Evolutionary conservation across 2,797 vertebrate species (phyloP).

Genomic region (Sebastes iracundus): DNA sequence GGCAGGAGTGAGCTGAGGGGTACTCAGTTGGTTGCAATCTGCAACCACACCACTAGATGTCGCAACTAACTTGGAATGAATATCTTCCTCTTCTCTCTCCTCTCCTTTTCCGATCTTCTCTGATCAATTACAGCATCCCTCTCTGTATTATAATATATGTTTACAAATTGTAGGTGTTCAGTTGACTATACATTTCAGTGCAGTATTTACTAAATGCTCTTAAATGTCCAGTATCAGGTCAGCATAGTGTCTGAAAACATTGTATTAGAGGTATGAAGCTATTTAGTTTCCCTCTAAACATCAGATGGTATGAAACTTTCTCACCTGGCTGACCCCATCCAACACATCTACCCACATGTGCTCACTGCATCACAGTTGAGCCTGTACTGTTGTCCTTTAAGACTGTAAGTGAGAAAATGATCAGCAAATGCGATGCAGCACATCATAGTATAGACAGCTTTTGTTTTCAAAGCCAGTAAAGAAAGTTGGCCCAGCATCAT

Average conservation of each 20-base stretch:
- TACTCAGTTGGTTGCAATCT: no score
- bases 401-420: slow-evolving; percentile 1
- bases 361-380: neutral
- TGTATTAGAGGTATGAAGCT: neutral
- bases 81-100: neutral
- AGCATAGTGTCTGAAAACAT: neutral
- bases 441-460: slow-evolving; percentile 20
- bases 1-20: no score
- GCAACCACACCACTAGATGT: no score
- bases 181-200: neutral
- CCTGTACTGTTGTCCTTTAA: slow-evolving; percentile 18
- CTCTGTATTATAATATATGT: neutral
- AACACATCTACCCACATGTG: neutral
- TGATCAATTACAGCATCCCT: neutral
- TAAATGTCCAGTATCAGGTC: neutral
- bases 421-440: neutral
- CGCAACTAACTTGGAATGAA: neutral
- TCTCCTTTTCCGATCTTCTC: neutral
- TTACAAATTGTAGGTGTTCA: neutral
- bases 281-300: neutral
- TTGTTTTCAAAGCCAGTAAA: slow-evolving; percentile 51
- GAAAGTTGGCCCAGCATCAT: slow-evolving; percentile 1
- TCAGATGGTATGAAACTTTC: neutral
- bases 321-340: neutral
- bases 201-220: neutral